phyloP scores from a whole-genome alignment of 2,888 invertebrate genomes.

The Neoscelio sp. region DNA sequence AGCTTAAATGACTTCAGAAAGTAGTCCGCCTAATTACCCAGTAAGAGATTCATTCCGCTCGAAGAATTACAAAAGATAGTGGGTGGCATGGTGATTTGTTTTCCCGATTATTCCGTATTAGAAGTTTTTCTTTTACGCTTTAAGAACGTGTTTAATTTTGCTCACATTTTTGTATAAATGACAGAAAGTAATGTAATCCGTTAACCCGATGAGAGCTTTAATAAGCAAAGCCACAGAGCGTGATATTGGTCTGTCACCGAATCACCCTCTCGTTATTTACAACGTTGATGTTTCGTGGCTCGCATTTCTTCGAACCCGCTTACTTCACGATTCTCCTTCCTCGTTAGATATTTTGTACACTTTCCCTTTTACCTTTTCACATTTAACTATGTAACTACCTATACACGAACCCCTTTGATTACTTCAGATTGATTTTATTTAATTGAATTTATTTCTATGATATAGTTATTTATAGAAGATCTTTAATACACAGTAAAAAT shows the following conservation, averaged over 20 bases:
- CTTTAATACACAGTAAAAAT: too few species aligned
- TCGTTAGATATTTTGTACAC: constrained; percentile 7
- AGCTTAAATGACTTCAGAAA: constrained; percentile 81
- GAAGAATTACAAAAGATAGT: constrained; percentile 67
- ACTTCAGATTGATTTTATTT: too few species aligned
- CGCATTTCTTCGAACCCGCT: constrained; percentile 15
- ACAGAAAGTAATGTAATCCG: constrained; percentile 48
- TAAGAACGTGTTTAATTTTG: not conserved
- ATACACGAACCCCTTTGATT: too few species aligned
- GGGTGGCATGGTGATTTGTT: constrained; percentile 29
- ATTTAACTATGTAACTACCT: too few species aligned
- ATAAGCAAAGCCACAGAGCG: constrained; percentile 77
- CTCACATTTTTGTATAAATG: constrained; percentile 22
- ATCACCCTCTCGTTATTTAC: constrained; percentile 68
- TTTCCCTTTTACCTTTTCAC: too few species aligned
- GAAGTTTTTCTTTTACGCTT: not conserved
- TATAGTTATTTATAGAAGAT: too few species aligned
- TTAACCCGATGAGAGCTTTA: constrained; percentile 68
- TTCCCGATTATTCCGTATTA: constrained; percentile 12
- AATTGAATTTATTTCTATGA: too few species aligned
- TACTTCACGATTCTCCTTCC: constrained; percentile 1
- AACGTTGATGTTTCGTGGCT: constrained; percentile 15
- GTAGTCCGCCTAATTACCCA: constrained; percentile 83
- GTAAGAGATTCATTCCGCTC: constrained; percentile 81
- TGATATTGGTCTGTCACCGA: constrained; percentile 78